Evolutionary conservation across 2,113 vertebrate genomes (phyloP).

Genomic region (Cottus gobio): DNA sequence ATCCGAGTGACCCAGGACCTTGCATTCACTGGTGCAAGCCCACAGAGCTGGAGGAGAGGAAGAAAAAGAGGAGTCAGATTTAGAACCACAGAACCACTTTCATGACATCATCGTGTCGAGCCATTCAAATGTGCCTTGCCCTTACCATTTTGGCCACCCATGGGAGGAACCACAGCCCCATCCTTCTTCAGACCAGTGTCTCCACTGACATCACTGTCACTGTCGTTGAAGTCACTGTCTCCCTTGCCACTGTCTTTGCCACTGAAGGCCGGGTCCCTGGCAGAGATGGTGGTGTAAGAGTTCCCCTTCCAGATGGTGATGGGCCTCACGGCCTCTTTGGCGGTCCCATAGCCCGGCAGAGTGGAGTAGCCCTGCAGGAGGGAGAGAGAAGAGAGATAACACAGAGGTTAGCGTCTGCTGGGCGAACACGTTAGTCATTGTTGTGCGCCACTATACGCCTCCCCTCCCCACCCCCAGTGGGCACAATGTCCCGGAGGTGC

Average conservation of each 20-base stretch:
- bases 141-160: conserved; percentile 92
- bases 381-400: conserved; percentile 6
- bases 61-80: background rate
- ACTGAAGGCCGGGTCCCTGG: conserved; percentile 93
- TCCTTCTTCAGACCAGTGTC: conserved; percentile 92
- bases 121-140: accelerated
- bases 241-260: conserved; percentile 98
- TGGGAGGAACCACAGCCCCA: conserved; percentile 78
- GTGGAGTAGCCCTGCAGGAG: conserved; percentile 86
- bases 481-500: background rate
- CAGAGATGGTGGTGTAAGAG: conserved; percentile 93
- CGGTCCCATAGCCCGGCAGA: conserved; percentile 85
- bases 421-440: conserved; percentile 1
- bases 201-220: conserved; percentile 95
- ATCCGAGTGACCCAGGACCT: conserved; percentile 96
- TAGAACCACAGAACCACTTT: background rate
- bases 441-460: background rate
- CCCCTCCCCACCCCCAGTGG: background rate
- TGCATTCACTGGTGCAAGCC: conserved; percentile 97
- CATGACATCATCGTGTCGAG: too few species aligned
- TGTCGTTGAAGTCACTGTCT: conserved; percentile 98
- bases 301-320: conserved; percentile 97
- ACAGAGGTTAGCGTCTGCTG: conserved; percentile 33
- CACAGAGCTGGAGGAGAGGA: conserved; percentile 85
- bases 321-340: conserved; percentile 88